Evolutionary conservation across 2,113 vertebrate genomes (phyloP), one percentile per base, ranked within the genome.

Genomic region (Shinisaurus crocodilurus): DNA sequence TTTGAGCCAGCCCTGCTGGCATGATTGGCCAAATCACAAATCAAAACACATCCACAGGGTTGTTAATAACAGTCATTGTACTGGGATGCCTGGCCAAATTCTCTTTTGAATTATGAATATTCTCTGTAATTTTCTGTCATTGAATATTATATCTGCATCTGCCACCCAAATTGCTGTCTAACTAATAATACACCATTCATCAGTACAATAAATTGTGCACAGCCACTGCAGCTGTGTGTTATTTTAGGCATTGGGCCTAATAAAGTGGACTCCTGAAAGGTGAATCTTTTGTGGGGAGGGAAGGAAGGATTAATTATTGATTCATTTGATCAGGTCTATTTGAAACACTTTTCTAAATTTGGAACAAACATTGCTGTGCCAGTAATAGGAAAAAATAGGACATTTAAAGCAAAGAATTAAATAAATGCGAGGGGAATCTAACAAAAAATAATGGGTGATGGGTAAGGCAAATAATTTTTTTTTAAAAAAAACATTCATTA

Each of bases 171-270:
- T 13, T 76, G 65, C 54, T 29, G 12, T 25, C n/a, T 86, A 43
- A 29, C 63, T 90, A 89, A 60, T 5, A 69, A 7, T 48, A 54
- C 0, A 70, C 65, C 65, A 50, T 3, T 85, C 32, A 69, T 1
- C 45, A 3, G 5, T 37, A 74, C 84, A 90, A 77, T 0, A 88
- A 92, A 83, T 5, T 50, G 7, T 15, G 40, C 9, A 0, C 1
- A 81, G 27, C 0, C 34, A 75, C 75, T 88, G 88, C 77, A 37
- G 43, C 13, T 85, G 54, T 88, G 15, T 3, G 88, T 85, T 89
- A 84, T 43, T 85, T 1, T 2, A 76, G 83, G 45, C 32, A 86
- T 6, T 7, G 0, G 84, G 0, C 1, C 63, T 48, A n/a, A 74
- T n/a, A 84, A 76, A 90, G 88, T 0, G 32, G 89, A 67, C 7